Percentiles rank a stretch among this genome's conserved stretches.
Evolutionary conservation across 2,888 invertebrate species (phyloP).

Genomic region (Drosophila siamana): DNA sequence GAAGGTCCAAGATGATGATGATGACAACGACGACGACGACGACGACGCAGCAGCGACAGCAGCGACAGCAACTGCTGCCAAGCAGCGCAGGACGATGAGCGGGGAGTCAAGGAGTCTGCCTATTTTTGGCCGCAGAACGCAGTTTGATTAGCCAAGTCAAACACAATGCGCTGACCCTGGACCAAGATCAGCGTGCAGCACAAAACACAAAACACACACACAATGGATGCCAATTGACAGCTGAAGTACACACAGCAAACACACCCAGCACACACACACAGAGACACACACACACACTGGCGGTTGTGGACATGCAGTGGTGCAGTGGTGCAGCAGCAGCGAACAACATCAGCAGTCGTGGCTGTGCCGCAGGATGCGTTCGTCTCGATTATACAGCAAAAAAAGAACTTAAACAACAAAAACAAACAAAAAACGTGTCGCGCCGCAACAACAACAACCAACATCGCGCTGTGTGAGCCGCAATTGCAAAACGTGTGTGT

Average conservation of each 20-base stretch:
- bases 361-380: slow-evolving; percentile 69
- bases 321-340: slow-evolving; percentile 54
- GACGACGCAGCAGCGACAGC: slow-evolving; percentile 38
- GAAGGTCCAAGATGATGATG: slow-evolving; percentile 66
- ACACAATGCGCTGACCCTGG: slow-evolving; percentile 69
- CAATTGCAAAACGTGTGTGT: slow-evolving; percentile 22
- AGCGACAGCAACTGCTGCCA: slow-evolving; percentile 37
- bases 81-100: slow-evolving; percentile 56
- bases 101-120: slow-evolving; percentile 43
- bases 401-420: slow-evolving; percentile 60
- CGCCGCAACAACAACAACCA: slow-evolving; percentile 61
- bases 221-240: slow-evolving; percentile 69
- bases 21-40: slow-evolving; percentile 48
- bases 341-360: slow-evolving; percentile 47
- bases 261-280: slow-evolving; percentile 25
- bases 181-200: slow-evolving; percentile 78
- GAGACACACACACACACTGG: slow-evolving; percentile 29
- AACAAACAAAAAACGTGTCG: slow-evolving; percentile 50
- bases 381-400: slow-evolving; percentile 85
- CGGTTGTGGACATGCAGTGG: slow-evolving; percentile 33
- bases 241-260: slow-evolving; percentile 23
- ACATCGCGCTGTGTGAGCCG: slow-evolving; percentile 45
- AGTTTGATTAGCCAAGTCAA: slow-evolving; percentile 84
- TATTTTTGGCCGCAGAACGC: slow-evolving; percentile 63
- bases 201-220: too few relatives aligned